Evolutionary conservation across 2,888 invertebrate genomes (phyloP), one percentile per base, ranked within the genome.

Genomic region (Hyposoter didymator): DNA sequence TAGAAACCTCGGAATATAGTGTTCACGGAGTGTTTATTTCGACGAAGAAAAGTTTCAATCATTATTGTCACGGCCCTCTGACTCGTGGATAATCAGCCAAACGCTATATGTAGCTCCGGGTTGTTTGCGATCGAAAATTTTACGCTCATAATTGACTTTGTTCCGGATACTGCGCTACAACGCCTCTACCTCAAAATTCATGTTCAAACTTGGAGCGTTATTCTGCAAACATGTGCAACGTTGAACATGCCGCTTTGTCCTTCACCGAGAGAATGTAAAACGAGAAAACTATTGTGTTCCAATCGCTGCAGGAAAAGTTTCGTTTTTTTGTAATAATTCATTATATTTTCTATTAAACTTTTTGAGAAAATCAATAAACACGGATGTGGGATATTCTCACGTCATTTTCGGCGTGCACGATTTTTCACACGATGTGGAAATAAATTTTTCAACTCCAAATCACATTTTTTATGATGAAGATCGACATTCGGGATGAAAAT

Each of bases 11-110:
- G 45, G 22, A 66, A 52, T 59, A 28, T 52, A 19, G 28, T 75
- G 45, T 85, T 74, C 64, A 28, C 2, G 35, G 35, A 28, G 43
- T 82, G 73, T 78, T 67, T 80, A 78, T 67, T 70, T 35, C 67
- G 47, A 12, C 17, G 62, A 17, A 49, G 62, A 59, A 81, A 81
- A 84, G 17, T 78, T 78, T 49, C 17, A 32, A 47, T 22, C 70
- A 62, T 47, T 47, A 62, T 14, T 67, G 28, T 69, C 49, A 43
- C 70, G 19, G 59, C 8, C 12, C 0, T 73, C 6, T 45, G 75
- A 62, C 74, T 59, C 64, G 28, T 72, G 62, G 62, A 62, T 70
- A 84, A 80, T 72, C 47, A 76, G 80, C 12, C 19, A 70, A 66
- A 72, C 32, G 43, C 49, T 28, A 43, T 59, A 69, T 45, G 78